These are phyloP conservation scores for Pseudochirops corinnae DNA, from an alignment of 2,797 vertebrate species.

Conservation along the genomic window DNA sequence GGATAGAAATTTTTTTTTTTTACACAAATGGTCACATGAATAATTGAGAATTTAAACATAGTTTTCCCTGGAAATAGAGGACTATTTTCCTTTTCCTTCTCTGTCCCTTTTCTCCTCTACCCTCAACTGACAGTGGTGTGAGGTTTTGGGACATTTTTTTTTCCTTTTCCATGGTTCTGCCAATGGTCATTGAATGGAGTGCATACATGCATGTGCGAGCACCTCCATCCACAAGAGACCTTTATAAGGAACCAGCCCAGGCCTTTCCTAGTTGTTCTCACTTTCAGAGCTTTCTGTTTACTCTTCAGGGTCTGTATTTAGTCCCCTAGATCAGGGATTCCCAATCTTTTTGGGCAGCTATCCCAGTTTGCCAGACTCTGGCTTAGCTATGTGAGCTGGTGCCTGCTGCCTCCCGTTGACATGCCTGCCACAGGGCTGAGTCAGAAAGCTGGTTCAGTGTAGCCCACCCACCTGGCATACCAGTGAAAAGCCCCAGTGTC, in stretches of 20 bases:
- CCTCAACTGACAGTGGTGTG: not conserved
- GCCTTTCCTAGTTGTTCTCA: too few relatives aligned
- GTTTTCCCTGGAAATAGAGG: not conserved
- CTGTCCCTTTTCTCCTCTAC: not conserved
- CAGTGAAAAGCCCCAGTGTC: not conserved
- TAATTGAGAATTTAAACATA: not conserved
- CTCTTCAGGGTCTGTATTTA: not conserved
- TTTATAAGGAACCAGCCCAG: not conserved
- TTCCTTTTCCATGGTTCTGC: not conserved
- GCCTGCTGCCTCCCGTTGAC: not conserved
- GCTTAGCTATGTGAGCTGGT: rapidly evolving
- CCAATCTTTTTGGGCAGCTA: rapidly evolving
- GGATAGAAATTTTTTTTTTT: not conserved
- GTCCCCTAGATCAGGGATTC: rapidly evolving
- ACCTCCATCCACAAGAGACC: not conserved
- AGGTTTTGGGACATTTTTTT: not conserved
- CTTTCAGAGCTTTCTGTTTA: not conserved
- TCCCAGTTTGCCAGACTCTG: not conserved
- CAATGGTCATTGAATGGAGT: not conserved
- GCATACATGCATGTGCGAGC: not conserved
- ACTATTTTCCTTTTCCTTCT: not conserved
- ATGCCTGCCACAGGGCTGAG: rapidly evolving
- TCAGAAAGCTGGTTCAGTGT: not conserved
- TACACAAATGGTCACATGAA: not conserved
- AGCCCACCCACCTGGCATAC: rapidly evolving